These are phyloP conservation scores for Phasia obesa DNA, from an alignment of 2,888 invertebrate species.

Conservation along the genomic window DNA sequence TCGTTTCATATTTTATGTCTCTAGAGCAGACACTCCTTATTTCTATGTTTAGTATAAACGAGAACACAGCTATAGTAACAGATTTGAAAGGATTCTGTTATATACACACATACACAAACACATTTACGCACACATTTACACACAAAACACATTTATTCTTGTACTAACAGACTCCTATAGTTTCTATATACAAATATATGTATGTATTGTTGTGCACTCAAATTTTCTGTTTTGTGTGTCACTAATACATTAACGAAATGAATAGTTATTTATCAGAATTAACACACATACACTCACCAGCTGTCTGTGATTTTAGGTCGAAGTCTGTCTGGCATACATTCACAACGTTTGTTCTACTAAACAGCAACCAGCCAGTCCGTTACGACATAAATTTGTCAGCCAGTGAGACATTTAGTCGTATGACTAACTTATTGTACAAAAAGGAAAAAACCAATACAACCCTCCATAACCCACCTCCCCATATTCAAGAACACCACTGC, in stretches of 20 bases:
- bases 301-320: conserved; percentile 68
- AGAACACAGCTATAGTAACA: conserved; percentile 15
- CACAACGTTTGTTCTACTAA: conserved; percentile 41
- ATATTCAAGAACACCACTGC: not conserved
- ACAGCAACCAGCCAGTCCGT: conserved; percentile 26
- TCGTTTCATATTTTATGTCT: conserved; percentile 58
- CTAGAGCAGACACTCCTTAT: conserved; percentile 71
- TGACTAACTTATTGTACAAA: conserved; percentile 56
- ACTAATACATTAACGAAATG: conserved; percentile 41
- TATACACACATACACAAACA: conserved; percentile 14
- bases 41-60: conserved; percentile 31
- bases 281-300: not conserved
- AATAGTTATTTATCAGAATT: conserved; percentile 14
- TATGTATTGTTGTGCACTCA: no score
- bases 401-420: conserved; percentile 11
- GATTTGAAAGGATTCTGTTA: conserved; percentile 53
- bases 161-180: conserved; percentile 9
- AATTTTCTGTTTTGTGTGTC: conserved; percentile 30
- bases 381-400: conserved; percentile 5
- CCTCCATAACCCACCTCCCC: not conserved
- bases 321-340: conserved; percentile 67
- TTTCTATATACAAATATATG: no score
- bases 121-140: conserved; percentile 18
- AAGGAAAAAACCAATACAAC: no score
- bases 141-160: conserved; percentile 21